Evolutionary conservation across 2,113 vertebrate species (phyloP).

Genomic region (Alexandromys fortis): DNA sequence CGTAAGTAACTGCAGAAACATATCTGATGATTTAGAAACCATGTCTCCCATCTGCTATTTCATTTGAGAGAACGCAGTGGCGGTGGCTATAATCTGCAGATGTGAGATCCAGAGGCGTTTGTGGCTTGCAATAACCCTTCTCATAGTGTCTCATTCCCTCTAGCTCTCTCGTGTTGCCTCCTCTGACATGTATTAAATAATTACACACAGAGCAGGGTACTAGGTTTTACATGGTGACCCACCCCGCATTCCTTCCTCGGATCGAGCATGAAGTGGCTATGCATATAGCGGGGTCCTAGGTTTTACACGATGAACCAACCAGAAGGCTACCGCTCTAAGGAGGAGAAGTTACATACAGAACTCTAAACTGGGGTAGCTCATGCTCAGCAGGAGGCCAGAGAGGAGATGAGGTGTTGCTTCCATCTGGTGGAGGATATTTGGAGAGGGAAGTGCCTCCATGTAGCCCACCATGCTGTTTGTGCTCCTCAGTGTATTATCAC

Average conservation of each 20-base stretch:
- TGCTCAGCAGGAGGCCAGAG: not conserved
- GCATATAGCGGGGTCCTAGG: not conserved
- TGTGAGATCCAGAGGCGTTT: not conserved
- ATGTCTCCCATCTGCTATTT: not conserved
- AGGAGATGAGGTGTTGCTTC: not conserved
- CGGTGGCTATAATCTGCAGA: not conserved
- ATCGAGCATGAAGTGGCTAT: not conserved
- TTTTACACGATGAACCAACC: not conserved
- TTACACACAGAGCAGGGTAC: not conserved
- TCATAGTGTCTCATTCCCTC: not conserved
- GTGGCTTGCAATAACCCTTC: not conserved
- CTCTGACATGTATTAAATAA: not conserved
- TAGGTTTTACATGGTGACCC: not conserved
- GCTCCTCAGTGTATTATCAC: not conserved
- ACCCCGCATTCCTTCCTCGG: not conserved
- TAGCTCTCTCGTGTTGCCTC: not conserved
- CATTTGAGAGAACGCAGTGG: not conserved
- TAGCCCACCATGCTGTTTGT: fast-evolving
- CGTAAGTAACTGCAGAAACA: not conserved
- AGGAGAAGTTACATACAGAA: not conserved
- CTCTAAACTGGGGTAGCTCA: not conserved
- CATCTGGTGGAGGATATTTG: not conserved
- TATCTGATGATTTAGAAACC: not conserved
- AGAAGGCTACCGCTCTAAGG: not conserved
- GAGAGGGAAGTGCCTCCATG: not conserved